A percentile compares a stretch with the other conserved stretches of the same genome.
Evolutionary conservation across 2,888 invertebrate genomes (phyloP).

Genomic region (Ormyrus labotus): DNA sequence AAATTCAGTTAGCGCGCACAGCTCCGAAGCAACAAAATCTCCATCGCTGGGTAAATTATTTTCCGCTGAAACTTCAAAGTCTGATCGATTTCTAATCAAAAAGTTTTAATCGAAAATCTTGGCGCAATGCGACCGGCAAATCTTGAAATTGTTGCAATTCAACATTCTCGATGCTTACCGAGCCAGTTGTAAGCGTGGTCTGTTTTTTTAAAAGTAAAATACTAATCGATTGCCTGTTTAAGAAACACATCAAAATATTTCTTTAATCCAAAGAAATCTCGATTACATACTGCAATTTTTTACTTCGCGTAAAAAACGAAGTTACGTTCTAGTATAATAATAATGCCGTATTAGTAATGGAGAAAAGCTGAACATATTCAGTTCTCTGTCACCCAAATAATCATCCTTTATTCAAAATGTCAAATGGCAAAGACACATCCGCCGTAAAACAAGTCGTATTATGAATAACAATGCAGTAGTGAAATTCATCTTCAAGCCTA

Average conservation of each 20-base stretch:
- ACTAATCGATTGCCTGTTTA: no score
- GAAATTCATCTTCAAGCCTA: conserved; percentile 8
- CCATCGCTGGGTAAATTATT: conserved; percentile 29
- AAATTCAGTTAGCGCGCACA: not conserved
- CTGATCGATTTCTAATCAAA: conserved; percentile 51
- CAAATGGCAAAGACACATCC: conserved; percentile 14
- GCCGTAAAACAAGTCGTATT: not conserved
- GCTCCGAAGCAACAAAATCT: conserved; percentile 25
- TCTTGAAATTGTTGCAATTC: conserved; percentile 28
- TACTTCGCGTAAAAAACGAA: no score
- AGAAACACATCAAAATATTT: no score
- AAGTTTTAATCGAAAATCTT: conserved; percentile 55
- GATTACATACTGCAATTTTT: no score
- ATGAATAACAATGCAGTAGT: conserved; percentile 19
- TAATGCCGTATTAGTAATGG: no score
- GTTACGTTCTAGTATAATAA: no score
- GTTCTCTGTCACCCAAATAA: no score
- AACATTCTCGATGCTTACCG: not conserved
- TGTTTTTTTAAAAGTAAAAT: not conserved
- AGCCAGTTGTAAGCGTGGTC: no score
- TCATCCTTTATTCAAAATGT: conserved; percentile 4
- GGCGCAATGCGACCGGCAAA: conserved; percentile 25
- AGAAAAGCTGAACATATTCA: no score
- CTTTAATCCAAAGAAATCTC: no score
- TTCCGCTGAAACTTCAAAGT: conserved; percentile 36